Percentiles rank a stretch among this genome's conserved stretches.
phyloP scores from a whole-genome alignment of 2,113 vertebrate genomes.

The Bambusicola thoracicus region DNA sequence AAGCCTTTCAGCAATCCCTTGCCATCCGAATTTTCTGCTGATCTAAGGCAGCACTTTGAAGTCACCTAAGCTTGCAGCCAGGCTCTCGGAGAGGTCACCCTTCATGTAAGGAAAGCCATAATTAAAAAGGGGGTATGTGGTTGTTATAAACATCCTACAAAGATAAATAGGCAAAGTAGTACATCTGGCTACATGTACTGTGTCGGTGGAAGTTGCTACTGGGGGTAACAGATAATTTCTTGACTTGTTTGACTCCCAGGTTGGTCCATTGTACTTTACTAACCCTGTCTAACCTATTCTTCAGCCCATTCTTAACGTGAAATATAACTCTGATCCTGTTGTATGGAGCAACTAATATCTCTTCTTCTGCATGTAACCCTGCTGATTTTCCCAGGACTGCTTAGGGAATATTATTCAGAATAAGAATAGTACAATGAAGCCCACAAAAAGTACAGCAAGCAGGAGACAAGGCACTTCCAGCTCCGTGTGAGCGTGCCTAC shows the following conservation, averaged over 20 bases:
- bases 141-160: not conserved
- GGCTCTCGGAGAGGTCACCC: not conserved
- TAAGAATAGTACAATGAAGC: rapidly evolving
- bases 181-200: rapidly evolving
- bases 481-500: rapidly evolving
- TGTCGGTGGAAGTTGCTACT: not conserved
- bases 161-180: not conserved
- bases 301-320: not conserved
- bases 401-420: not conserved
- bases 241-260: not conserved
- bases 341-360: not conserved
- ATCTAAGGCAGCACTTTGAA: constrained; percentile 21
- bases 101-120: not conserved
- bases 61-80: not conserved
- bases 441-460: not conserved
- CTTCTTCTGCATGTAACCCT: not conserved
- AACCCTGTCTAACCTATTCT: not conserved
- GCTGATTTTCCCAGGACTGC: not conserved
- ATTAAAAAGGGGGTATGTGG: rapidly evolving
- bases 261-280: not conserved
- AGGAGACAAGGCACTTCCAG: not conserved
- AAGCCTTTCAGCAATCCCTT: not conserved
- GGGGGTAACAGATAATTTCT: rapidly evolving
- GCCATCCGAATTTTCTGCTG: not conserved
- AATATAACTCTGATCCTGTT: not conserved